Base-by-base conservation (phyloP, 2,113 vertebrate genomes). In the Pan troglodytes region DNA sequence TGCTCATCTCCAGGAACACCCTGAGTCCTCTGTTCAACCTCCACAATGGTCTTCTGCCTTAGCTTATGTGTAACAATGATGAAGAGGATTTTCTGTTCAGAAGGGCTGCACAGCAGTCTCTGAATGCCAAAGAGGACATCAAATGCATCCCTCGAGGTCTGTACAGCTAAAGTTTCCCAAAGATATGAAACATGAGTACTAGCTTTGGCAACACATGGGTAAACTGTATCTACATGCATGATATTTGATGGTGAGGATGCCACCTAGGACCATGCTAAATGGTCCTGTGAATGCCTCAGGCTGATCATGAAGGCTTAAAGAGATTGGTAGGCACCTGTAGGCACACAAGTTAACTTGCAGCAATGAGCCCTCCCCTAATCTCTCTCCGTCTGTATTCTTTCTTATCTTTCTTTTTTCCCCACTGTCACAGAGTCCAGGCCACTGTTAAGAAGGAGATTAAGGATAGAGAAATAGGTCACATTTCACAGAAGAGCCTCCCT, bases 381-480 rank as follows among this genome's bases (percentile, higher is more conserved):
- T 75, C 40, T 85, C 23, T 93, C 18, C 4, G 0, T 75, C 38
- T 17, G 1, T 75, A 7, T 76, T 45, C 30, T 88, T 64, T 30
- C 7, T n/a, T 9, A 68, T 45, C 30, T 88, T 64, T 30, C 7
- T n/a, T 9, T 75, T 50, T 20, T 14, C 4, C 6, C 0, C 13
- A 57, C 38, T 88, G 13, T 84, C 6, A 75, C 52, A 22, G 67
- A 61, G 22, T 87, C 30, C 5, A 52, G 35, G 38, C 1, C 32
- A 88, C 76, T 85, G 11, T 88, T 48, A 79, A 91, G 80, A 70
- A 83, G 48, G 38, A 85, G 27, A 80, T 92, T 81, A 90, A 78
- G 14, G 48, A 84, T 8, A 73, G 32, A 86, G 7, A 14, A 17
- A 76, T 11, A 55, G 11, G 32, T 50, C 55, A 96, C 17, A 81